Percentiles rank a stretch among this genome's conserved stretches.
Conservation (phyloP, 2,113 vertebrate species). For the Ibidorhyncha struthersii region DNA sequence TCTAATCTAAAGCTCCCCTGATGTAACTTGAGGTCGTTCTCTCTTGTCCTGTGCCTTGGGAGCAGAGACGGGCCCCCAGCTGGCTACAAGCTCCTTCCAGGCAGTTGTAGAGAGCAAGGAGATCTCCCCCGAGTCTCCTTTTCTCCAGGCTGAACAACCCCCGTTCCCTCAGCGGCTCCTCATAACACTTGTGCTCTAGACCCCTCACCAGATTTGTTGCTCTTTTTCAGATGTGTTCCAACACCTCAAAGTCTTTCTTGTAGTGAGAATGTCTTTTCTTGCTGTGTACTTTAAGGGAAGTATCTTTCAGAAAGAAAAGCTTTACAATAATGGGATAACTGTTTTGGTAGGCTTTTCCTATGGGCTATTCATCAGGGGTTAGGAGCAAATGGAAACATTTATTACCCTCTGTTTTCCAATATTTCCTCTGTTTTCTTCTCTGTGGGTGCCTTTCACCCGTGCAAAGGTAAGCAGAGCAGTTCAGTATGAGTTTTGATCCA, state of each 20-base stretch:
- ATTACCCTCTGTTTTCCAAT: not conserved
- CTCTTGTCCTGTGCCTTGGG: not conserved
- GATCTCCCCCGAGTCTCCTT: not conserved
- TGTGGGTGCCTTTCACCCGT: not conserved
- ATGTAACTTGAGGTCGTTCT: not conserved
- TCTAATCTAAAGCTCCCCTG: not conserved
- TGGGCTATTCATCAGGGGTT: not conserved
- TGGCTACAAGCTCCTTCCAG: fast-evolving
- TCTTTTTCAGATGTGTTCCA: fast-evolving
- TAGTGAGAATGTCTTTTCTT: not conserved
- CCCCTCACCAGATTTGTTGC: fast-evolving
- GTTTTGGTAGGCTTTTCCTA: not conserved
- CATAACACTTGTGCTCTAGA: not conserved
- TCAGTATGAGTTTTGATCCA: not conserved
- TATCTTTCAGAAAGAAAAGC: not conserved
- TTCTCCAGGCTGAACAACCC: not conserved
- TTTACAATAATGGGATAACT: not conserved
- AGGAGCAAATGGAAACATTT: not conserved
- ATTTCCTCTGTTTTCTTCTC: not conserved
- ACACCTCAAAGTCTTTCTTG: not conserved
- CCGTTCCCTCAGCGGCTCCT: not conserved
- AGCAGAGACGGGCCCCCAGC: fast-evolving
- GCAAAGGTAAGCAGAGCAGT: not conserved
- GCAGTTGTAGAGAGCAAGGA: not conserved
- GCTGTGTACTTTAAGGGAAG: not conserved